Percentiles rank a stretch among this genome's conserved stretches.
Evolutionary conservation across 2,888 invertebrate species (phyloP).

Genomic region (Sericinus montela): DNA sequence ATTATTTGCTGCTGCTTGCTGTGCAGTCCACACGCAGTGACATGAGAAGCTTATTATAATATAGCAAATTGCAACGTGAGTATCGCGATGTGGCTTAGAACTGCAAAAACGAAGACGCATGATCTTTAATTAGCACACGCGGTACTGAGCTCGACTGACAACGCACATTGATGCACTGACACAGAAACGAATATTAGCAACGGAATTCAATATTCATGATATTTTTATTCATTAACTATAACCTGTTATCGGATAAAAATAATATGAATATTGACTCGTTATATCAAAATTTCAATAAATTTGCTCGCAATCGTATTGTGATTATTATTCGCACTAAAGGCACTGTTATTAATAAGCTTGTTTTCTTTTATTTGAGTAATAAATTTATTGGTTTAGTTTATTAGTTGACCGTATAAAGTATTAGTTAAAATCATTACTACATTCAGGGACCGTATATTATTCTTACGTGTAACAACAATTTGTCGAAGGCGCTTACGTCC

Average conservation of each 20-base stretch:
- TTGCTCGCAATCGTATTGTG: too few relatives aligned
- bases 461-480: neutral
- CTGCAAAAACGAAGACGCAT: conserved; percentile 55
- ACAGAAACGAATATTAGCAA: neutral
- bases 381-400: neutral
- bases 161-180: conserved; percentile 27
- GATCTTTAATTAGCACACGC: conserved; percentile 49
- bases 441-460: conserved; percentile 11
- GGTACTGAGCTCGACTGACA: conserved; percentile 25
- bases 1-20: too few relatives aligned
- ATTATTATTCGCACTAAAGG: too few relatives aligned
- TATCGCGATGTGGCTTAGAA: conserved; percentile 39
- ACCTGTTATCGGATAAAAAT: too few relatives aligned
- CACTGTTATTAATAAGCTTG: too few relatives aligned
- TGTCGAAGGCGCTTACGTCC: conserved; percentile 1
- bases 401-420: neutral
- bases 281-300: too few relatives aligned
- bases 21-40: neutral
- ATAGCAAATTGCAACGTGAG: conserved; percentile 29
- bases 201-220: too few relatives aligned
- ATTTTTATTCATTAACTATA: too few relatives aligned
- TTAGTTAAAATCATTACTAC: conserved; percentile 10
- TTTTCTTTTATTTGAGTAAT: too few relatives aligned
- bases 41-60: conserved; percentile 31
- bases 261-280: too few relatives aligned